Evolutionary conservation across 2,797 vertebrate species (phyloP).

Genomic region (Sebastes wilsoni): DNA sequence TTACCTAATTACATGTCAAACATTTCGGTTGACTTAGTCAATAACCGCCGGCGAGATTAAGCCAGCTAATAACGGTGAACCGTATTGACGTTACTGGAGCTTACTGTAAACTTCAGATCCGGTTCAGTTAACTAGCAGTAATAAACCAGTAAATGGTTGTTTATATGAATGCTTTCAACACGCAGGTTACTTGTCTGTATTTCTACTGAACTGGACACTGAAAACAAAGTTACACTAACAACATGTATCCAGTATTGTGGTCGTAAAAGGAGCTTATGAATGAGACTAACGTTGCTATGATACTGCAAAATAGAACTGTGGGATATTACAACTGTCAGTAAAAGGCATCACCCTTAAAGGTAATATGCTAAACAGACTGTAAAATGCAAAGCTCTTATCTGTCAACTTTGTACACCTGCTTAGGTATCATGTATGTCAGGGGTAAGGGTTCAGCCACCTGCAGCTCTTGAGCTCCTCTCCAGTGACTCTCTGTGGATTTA

Average conservation of each 20-base stretch:
- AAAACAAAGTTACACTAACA: not conserved
- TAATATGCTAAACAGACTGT: not conserved
- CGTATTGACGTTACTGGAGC: no score
- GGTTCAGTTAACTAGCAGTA: not conserved
- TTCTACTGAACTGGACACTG: no score
- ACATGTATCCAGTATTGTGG: not conserved
- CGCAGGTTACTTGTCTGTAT: not conserved
- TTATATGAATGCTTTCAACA: not conserved
- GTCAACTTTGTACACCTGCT: not conserved
- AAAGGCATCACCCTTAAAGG: not conserved
- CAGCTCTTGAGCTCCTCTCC: no score
- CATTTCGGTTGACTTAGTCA: not conserved
- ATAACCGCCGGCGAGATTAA: not conserved
- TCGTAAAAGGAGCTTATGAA: not conserved
- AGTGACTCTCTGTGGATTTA: no score
- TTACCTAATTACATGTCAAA: not conserved
- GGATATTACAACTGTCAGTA: not conserved
- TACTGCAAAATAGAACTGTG: not conserved
- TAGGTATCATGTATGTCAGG: not conserved
- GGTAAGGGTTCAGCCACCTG: no score
- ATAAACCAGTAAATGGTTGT: not conserved
- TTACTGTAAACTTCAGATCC: not conserved
- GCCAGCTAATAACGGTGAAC: not conserved
- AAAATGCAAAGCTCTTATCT: not conserved
- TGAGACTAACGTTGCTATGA: not conserved